Evolutionary conservation across 2,113 vertebrate species (phyloP), one percentile per base, ranked within the genome.

Genomic region (Ctenodactylus gundi): DNA sequence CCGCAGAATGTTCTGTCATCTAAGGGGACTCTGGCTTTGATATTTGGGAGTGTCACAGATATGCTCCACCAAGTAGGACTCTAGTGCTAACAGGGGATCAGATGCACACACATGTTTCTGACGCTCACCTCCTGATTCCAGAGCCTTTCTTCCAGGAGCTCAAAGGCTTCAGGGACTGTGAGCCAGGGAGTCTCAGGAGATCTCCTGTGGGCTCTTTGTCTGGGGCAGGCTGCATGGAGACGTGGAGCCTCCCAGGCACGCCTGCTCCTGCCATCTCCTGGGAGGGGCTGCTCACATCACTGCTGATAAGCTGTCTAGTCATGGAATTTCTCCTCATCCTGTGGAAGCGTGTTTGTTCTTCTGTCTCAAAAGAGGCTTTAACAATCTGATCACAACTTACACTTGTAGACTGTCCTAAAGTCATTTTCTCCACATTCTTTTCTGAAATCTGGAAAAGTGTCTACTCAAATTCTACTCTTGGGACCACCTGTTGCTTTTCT

Each of bases 1-100:
- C 78, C 44, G 80, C 78, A 90, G 94, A 92, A 39, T 65, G 95
- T 44, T 41, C 94, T 87, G 62, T 91, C 91, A 96, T 95, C 96
- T 68, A 94, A 96, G 84, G 64, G 60, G 95, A 93, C 82, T 15
- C 53, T 23, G 70, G 67, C 85, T 76, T 92, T 92, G 83, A 11
- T 85, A 76, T 97, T 94, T 82, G 94, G 49, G 62, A 90, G 76
- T 77, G 68, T 93, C 83, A 94, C 93, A 96, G 93, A 86, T 46
- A 53, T 14, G 11, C 29, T 65, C 88, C 57, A 46, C 85, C 87
- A 31, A 41, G 64, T 27, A 91, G 86, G 89, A 68, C 67, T 67
- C 11, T 78, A 15, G 31, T 68, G 73, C 80, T 49, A 67, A 90
- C 83, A 77, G 78, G 29, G 78, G 55, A 60, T 77, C 44, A 87